A percentile compares a stretch with the other conserved stretches of the same genome.
These are phyloP conservation scores for Eilema griseolum DNA, from an alignment of 2,888 invertebrate genomes.

Conservation along the genomic window DNA sequence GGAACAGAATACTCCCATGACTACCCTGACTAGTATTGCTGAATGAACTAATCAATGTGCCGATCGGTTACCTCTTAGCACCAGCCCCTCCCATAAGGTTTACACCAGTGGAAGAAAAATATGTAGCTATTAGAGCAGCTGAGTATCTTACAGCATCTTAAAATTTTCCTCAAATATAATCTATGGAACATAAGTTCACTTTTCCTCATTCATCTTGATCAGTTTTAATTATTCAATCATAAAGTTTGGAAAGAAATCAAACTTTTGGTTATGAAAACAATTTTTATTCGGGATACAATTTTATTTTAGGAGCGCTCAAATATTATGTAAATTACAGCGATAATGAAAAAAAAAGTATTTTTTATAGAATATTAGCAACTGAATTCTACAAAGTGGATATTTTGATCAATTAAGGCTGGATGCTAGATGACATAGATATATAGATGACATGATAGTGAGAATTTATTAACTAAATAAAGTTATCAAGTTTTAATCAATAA, in stretches of 20 bases:
- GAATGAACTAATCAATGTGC: no score
- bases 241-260: conserved; percentile 36
- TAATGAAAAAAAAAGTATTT: background rate
- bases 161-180: no score
- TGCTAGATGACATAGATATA: background rate
- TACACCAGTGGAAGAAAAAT: no score
- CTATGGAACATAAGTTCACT: background rate
- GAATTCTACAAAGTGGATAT: background rate
- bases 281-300: conserved; percentile 37
- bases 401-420: background rate
- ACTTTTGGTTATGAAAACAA: conserved; percentile 29
- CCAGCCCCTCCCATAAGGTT: no score
- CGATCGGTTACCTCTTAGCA: no score
- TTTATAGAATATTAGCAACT: no score
- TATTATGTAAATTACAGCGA: background rate
- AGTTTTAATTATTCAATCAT: conserved; percentile 35
- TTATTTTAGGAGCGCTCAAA: conserved; percentile 14
- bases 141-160: no score
- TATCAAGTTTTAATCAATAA: background rate
- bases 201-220: conserved; percentile 23
- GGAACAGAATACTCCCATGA: no score
- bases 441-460: no score
- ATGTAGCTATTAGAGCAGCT: no score
- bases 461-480: no score
- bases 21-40: no score